phyloP scores from a whole-genome alignment of 2,888 invertebrate species.

The Aspidiotus rigidus region DNA sequence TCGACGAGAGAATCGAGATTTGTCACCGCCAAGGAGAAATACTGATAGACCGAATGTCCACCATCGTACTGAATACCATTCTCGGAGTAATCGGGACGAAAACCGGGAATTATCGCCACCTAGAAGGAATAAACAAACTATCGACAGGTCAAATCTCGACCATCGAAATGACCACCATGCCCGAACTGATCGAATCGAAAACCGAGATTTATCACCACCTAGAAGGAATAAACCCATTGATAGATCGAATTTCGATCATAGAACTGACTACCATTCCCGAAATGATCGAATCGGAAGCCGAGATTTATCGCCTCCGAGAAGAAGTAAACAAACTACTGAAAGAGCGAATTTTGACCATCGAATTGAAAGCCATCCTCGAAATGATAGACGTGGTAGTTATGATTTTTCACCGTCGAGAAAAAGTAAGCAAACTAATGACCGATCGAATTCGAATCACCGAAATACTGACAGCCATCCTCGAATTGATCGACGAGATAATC shows the following conservation, averaged over 20 bases:
- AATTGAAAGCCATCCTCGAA: background rate
- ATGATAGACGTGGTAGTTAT: background rate
- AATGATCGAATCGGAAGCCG: background rate
- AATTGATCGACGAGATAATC: background rate
- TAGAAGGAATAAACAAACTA: background rate
- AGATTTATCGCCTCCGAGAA: background rate
- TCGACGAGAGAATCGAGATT: background rate
- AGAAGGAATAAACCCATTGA: background rate
- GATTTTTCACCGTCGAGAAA: background rate
- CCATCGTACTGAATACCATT: no score
- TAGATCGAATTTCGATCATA: no score
- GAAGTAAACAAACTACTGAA: background rate
- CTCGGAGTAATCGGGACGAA: background rate
- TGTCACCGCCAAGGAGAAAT: slow-evolving; percentile 1
- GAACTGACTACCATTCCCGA: no score
- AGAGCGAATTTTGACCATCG: background rate
- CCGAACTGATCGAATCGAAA: background rate
- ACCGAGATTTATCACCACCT: background rate
- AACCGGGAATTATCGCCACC: background rate
- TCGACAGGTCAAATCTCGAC: no score
- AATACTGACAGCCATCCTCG: no score
- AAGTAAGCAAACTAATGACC: background rate
- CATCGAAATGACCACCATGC: no score
- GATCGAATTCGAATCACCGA: background rate
- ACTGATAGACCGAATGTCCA: no score